phyloP scores from a whole-genome alignment of 2,113 vertebrate species.

The Ceyx margarethae region DNA sequence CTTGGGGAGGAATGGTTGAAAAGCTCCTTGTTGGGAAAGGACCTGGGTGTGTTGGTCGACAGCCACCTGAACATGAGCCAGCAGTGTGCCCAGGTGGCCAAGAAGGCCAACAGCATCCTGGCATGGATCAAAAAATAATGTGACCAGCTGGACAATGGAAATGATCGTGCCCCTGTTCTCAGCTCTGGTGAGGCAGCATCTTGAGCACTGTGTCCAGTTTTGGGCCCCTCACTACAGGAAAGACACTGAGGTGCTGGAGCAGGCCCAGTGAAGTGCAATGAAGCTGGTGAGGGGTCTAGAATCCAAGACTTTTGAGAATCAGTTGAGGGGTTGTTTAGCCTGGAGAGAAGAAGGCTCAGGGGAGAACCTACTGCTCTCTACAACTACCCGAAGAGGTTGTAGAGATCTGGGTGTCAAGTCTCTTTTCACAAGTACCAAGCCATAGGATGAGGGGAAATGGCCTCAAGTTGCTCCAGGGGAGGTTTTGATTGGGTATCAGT shows the following conservation, averaged over 20 bases:
- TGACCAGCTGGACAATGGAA: background rate
- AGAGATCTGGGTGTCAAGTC: accelerated
- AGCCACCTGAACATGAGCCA: background rate
- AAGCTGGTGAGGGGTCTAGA: background rate
- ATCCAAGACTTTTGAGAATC: accelerated
- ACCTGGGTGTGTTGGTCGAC: background rate
- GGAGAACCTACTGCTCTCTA: accelerated
- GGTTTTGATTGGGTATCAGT: background rate
- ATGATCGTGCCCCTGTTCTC: accelerated
- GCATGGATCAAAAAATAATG: background rate
- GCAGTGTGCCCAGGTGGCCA: background rate
- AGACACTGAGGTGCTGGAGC: accelerated
- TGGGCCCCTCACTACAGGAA: background rate
- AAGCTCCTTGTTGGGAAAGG: background rate
- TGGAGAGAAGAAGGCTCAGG: background rate
- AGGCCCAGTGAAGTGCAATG: accelerated
- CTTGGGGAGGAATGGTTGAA: background rate
- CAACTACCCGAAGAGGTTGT: background rate
- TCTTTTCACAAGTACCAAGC: background rate
- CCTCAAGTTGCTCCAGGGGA: accelerated
- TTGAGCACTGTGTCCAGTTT: accelerated
- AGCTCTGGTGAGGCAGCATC: accelerated
- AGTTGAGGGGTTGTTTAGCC: accelerated
- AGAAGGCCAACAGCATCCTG: background rate
- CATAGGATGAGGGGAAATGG: background rate